Evolutionary conservation across 2,113 vertebrate species (phyloP).

Genomic region (Turnix velox): DNA sequence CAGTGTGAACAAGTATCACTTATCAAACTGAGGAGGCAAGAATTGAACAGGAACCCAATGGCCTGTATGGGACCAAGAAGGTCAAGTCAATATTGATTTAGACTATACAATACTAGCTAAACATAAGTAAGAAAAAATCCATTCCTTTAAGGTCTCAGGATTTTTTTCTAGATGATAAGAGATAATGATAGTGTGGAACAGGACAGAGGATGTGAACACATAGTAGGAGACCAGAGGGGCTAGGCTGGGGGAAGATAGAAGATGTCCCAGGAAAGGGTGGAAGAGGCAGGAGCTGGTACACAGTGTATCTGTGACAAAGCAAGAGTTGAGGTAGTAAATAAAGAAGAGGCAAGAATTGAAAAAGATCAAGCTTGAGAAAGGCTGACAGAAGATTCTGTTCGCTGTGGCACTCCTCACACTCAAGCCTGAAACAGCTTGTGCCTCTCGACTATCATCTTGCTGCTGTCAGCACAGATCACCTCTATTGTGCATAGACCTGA

Average conservation of each 20-base stretch:
- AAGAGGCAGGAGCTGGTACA: neutral
- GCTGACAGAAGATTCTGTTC: neutral
- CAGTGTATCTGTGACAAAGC: neutral
- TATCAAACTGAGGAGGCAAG: neutral
- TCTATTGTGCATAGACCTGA: neutral
- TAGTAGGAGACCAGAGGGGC: neutral
- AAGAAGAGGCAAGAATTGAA: neutral
- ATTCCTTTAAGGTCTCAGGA: neutral
- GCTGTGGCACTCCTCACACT: neutral
- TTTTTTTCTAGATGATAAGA: neutral
- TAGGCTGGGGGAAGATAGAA: neutral
- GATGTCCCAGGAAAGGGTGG: neutral
- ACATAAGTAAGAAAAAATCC: neutral
- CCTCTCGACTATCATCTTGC: neutral
- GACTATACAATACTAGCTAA: neutral
- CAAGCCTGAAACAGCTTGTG: neutral
- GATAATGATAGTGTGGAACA: neutral
- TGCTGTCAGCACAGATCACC: neutral
- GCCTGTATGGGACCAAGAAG: neutral
- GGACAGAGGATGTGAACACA: neutral
- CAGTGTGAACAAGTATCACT: neutral
- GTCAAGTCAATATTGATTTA: neutral
- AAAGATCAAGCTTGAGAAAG: neutral
- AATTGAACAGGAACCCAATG: neutral
- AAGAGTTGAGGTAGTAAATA: neutral